A percentile compares a stretch with the other conserved stretches of the same genome.
These are phyloP conservation scores for Notamacropus eugenii DNA, from an alignment of 2,797 vertebrate genomes.

Conservation along the genomic window DNA sequence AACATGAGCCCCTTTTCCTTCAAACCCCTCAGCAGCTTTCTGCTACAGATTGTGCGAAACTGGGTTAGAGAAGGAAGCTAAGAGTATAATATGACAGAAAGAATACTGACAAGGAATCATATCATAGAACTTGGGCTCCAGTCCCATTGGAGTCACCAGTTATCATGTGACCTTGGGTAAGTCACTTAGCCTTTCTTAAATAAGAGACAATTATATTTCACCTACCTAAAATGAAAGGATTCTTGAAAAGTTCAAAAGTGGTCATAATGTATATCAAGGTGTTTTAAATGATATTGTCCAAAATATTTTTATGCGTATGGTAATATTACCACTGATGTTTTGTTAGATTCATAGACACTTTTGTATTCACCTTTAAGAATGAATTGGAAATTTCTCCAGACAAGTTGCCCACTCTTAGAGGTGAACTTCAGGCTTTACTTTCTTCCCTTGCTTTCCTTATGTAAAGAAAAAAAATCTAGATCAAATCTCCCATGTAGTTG, in stretches of 20 bases:
- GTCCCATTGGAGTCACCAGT: background rate
- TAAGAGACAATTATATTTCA: background rate
- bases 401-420: background rate
- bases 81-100: background rate
- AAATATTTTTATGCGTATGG: slow-evolving; percentile 1
- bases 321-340: slow-evolving; percentile 28
- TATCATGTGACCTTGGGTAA: background rate
- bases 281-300: background rate
- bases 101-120: background rate
- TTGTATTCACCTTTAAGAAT: slow-evolving; percentile 33
- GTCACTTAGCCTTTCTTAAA: slow-evolving; percentile 2
- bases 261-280: background rate
- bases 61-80: background rate
- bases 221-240: background rate
- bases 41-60: background rate
- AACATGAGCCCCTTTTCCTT: background rate
- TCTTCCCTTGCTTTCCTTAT: slow-evolving; percentile 1
- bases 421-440: background rate
- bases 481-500: background rate
- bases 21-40: background rate
- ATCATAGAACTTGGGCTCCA: background rate
- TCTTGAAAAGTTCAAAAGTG: background rate
- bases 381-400: slow-evolving; percentile 2
- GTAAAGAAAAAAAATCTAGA: slow-evolving; percentile 33
- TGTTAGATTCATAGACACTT: slow-evolving; percentile 7